Evolutionary conservation across 1,140 invertebrate genomes (phyloP), one percentile per base, ranked within the genome.

Genomic region (Rhagoletis pomonella): DNA sequence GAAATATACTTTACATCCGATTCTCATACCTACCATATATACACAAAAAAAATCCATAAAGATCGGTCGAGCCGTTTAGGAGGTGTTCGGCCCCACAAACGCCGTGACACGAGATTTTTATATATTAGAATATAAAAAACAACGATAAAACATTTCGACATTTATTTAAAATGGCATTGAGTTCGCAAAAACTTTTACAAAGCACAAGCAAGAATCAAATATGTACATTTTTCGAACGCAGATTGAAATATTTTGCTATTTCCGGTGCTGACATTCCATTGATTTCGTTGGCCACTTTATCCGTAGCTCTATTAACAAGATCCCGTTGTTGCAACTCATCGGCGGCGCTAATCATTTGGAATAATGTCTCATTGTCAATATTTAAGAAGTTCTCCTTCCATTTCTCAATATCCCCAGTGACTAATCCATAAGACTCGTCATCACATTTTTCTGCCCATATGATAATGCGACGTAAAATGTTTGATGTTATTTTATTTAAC

Each of bases 401-500:
- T 29, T 9, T 29, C 42, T 81, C 73, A 14, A 50, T 55, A 5
- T 81, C 47, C 2, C 17, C 47, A 29, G n/a, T 58, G 17, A 55
- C 47, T 9, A 81, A 81, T 10, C 17, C 42, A 73, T 73, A 73
- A 17, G 67, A 73, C 4, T 47, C 67, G 3, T 55, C 9, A 7
- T 81, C 73, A 55, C 73, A 81, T 55, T 81, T 81, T 58, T 81
- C 73, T 1, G 73, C 73, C 73, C 73, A 81, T 19, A 81, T 81
- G n/a, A 81, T 81, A 19, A 81, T 19, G 12, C 73, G 73, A 81
- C 73, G 73, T n/a, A 81, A 55, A 55, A 81, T 58, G n/a, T 81
- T 81, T 81, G 73, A 81, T 81, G 73, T 55, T 12, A 81, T 81
- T 81, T 50, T 81, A 81, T 81, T 81, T 55, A 81, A 81, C n/a